Evolutionary conservation across 2,797 vertebrate species (phyloP).

Genomic region (Lates japonicus): DNA sequence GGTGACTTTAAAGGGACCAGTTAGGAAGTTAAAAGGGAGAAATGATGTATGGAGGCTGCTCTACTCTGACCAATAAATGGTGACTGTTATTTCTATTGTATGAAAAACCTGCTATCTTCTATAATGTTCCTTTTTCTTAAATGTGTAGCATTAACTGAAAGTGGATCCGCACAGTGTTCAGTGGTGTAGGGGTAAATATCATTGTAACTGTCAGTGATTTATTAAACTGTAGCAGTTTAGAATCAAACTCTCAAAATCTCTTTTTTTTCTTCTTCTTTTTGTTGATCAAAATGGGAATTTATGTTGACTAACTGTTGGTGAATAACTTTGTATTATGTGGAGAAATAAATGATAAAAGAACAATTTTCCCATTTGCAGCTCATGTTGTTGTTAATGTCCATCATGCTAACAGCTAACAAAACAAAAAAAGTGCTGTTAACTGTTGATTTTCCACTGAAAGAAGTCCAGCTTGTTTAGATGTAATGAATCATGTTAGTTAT

Average conservation of each 20-base stretch:
- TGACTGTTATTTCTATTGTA: not conserved
- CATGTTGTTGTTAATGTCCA: not conserved
- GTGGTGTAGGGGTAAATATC: not conserved
- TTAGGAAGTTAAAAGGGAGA: constrained; percentile 16
- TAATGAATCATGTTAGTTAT: no score
- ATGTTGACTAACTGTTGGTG: not conserved
- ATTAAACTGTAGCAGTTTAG: constrained; percentile 1
- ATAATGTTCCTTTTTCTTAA: not conserved
- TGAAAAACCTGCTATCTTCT: not conserved
- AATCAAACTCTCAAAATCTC: not conserved
- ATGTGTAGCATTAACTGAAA: not conserved
- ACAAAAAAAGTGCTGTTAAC: no score
- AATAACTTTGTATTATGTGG: constrained; percentile 36
- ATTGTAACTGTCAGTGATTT: constrained; percentile 9
- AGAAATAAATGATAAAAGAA: constrained; percentile 50
- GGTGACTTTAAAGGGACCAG: constrained; percentile 38
- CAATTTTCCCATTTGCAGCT: constrained; percentile 1
- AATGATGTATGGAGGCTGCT: not conserved
- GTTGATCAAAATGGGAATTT: not conserved
- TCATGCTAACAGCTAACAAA: no score
- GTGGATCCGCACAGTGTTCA: not conserved
- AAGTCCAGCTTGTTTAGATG: no score
- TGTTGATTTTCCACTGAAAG: no score
- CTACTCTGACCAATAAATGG: not conserved
- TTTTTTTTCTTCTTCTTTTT: not conserved